Conservation (phyloP, 2,113 vertebrate species). For the Cynopterus brachyotis region DNA sequence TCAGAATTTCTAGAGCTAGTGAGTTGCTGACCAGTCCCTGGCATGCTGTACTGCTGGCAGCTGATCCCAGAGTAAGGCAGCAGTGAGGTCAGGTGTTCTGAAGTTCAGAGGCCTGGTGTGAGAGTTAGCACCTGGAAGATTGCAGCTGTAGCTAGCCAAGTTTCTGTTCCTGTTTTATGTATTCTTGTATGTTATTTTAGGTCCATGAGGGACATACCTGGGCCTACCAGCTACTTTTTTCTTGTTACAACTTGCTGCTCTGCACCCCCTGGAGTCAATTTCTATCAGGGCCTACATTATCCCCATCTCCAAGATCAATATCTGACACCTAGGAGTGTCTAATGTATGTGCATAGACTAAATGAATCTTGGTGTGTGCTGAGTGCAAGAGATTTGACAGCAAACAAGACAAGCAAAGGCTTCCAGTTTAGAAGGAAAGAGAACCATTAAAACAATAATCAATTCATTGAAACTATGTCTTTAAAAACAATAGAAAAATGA, state of each 20-base stretch:
- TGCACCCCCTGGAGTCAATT: neutral
- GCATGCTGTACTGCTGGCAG: neutral
- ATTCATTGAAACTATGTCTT: neutral
- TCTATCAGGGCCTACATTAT: neutral
- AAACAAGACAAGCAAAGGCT: neutral
- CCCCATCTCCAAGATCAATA: neutral
- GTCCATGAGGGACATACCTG: neutral
- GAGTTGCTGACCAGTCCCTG: neutral
- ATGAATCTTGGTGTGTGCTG: neutral
- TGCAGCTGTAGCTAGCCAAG: neutral
- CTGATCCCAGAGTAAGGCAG: neutral
- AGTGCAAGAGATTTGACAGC: neutral
- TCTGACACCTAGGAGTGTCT: neutral
- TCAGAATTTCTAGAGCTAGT: neutral
- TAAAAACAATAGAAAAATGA: neutral
- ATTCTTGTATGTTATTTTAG: constrained; percentile 2
- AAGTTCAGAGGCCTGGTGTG: neutral
- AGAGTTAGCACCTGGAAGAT: neutral
- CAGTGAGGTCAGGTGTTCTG: neutral
- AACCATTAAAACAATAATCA: neutral
- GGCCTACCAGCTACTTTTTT: neutral
- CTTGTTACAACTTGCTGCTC: neutral
- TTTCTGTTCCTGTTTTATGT: neutral
- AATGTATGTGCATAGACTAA: neutral
- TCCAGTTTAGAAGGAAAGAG: neutral